phyloP scores from a whole-genome alignment of 2,888 invertebrate species.

The Thumatha senex region DNA sequence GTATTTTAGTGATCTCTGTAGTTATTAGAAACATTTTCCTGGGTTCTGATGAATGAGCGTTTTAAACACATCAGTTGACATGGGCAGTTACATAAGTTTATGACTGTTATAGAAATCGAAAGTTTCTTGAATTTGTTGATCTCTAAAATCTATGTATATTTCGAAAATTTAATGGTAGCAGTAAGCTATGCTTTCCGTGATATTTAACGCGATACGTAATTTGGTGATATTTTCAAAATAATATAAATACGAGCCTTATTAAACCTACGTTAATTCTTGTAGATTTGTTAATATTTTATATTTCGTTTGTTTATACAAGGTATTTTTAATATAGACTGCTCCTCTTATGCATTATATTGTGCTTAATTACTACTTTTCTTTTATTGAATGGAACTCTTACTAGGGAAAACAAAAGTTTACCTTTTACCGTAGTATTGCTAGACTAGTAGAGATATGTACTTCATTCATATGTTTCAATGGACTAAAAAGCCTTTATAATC shows the following conservation, averaged over 20 bases:
- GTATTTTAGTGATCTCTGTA: too few species aligned
- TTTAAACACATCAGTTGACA: slow-evolving; percentile 15
- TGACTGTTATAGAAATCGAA: slow-evolving; percentile 36
- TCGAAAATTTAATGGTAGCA: slow-evolving; percentile 49
- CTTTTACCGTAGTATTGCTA: background rate
- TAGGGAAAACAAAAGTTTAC: too few species aligned
- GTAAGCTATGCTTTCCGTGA: slow-evolving; percentile 57
- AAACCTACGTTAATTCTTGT: slow-evolving; percentile 39
- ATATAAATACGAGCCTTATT: slow-evolving; percentile 69
- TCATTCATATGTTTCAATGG: too few species aligned
- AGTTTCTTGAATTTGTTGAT: slow-evolving; percentile 66
- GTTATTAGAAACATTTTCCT: slow-evolving; percentile 12
- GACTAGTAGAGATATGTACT: too few species aligned
- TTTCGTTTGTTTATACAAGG: slow-evolving; percentile 63
- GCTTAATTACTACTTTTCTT: slow-evolving; percentile 45
- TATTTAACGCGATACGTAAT: slow-evolving; percentile 78
- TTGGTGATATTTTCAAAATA: slow-evolving; percentile 73
- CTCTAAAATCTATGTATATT: slow-evolving; percentile 65
- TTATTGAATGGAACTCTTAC: slow-evolving; percentile 11
- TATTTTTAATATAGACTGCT: slow-evolving; percentile 63
- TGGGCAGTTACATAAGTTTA: slow-evolving; percentile 16
- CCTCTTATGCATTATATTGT: slow-evolving; percentile 59
- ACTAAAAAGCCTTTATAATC: too few species aligned
- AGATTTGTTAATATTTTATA: slow-evolving; percentile 44
- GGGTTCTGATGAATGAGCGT: slow-evolving; percentile 18